Conservation (phyloP, 2,797 vertebrate species). For the Sciurus carolinensis region DNA sequence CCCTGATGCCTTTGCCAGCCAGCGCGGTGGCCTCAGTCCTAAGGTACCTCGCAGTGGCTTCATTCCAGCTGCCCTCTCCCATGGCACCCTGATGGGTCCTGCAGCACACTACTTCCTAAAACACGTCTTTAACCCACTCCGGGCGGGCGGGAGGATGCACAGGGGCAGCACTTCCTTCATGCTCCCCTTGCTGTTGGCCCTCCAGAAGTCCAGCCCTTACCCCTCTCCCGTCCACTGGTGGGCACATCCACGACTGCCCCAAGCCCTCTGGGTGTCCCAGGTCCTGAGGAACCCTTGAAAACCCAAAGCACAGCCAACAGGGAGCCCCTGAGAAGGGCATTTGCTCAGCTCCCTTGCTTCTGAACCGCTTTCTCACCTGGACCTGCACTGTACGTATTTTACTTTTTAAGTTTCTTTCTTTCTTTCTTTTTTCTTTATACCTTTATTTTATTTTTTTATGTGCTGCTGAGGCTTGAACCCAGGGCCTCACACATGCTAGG, state of each 20-base stretch:
- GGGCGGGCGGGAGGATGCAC: not conserved
- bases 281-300: not conserved
- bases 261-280: not conserved
- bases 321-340: not conserved
- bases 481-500: no score
- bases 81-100: not conserved
- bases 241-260: not conserved
- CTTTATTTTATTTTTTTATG: no score
- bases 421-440: no score
- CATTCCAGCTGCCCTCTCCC: not conserved
- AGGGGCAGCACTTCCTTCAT: not conserved
- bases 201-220: not conserved
- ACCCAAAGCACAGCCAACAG: not conserved
- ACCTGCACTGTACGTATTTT: no score
- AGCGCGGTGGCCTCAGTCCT: not conserved
- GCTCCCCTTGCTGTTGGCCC: fast-evolving
- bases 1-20: not conserved
- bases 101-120: not conserved
- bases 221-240: no score
- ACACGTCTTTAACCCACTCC: not conserved
- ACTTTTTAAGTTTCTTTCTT: not conserved
- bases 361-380: not conserved
- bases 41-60: not conserved
- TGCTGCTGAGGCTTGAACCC: no score
- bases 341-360: not conserved